These are phyloP conservation scores for Pachyramphus minor DNA, from an alignment of 2,113 vertebrate species.

Conservation along the genomic window DNA sequence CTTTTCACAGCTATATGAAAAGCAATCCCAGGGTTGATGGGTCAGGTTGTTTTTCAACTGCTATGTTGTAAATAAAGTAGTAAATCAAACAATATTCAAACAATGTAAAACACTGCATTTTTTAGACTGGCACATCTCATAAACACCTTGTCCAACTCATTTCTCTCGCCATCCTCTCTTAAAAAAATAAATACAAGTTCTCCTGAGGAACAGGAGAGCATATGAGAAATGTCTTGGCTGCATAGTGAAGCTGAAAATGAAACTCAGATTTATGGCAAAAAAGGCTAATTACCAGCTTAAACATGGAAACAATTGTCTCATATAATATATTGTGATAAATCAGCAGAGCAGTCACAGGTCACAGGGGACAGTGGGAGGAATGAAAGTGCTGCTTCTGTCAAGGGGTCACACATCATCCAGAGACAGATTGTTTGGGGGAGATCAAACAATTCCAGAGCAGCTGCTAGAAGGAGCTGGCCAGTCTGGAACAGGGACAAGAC, in stretches of 20 bases:
- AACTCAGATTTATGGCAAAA: slow-evolving; percentile 43
- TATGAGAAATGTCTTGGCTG: background rate
- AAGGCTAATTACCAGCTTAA: slow-evolving; percentile 26
- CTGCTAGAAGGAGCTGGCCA: background rate
- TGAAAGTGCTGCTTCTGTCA: background rate
- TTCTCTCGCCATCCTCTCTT: background rate
- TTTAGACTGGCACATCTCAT: slow-evolving; percentile 13
- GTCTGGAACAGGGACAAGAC: background rate
- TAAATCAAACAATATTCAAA: slow-evolving; percentile 55
- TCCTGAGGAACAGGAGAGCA: background rate
- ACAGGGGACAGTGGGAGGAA: background rate
- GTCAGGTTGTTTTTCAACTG: slow-evolving; percentile 42
- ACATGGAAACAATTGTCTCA: slow-evolving; percentile 40
- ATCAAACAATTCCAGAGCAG: background rate
- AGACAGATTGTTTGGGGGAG: background rate
- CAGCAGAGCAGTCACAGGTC: slow-evolving; percentile 38
- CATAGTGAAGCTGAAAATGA: background rate
- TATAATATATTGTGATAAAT: slow-evolving; percentile 45
- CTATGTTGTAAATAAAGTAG: slow-evolving; percentile 40
- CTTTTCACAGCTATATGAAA: background rate
- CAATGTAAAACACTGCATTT: slow-evolving; percentile 1
- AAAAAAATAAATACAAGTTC: background rate
- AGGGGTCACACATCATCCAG: background rate
- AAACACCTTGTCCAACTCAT: slow-evolving; percentile 42
- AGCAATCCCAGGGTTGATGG: background rate